These are phyloP conservation scores for Mactra quadrangularis DNA, from an alignment of 1,140 invertebrate genomes.

Conservation along the genomic window DNA sequence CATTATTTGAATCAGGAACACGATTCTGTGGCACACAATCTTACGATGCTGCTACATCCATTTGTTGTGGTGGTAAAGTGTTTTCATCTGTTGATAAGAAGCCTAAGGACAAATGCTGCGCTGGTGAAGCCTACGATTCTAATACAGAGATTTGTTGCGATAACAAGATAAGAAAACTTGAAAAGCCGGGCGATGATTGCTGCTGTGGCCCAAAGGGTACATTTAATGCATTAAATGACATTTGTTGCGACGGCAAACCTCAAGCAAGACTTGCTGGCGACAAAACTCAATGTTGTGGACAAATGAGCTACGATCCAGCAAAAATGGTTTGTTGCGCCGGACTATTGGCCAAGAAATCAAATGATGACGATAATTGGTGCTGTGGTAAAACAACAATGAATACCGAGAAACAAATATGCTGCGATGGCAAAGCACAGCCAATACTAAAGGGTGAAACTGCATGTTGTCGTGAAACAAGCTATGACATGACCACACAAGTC, in stretches of 20 bases:
- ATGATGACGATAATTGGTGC: conserved; percentile 54
- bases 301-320: conserved; percentile 46
- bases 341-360: conserved; percentile 12
- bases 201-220: conserved; percentile 51
- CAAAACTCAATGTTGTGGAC: conserved; percentile 51
- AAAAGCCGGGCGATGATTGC: conserved; percentile 35
- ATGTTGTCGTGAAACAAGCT: conserved; percentile 55
- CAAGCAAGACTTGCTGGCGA: conserved; percentile 37
- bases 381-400: conserved; percentile 58
- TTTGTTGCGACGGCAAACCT: conserved; percentile 58
- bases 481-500: conserved; percentile 34
- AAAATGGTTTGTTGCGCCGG: conserved; percentile 41
- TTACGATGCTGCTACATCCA: conserved; percentile 9
- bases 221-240: conserved; percentile 31
- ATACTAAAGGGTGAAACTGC: conserved; percentile 33
- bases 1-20: conserved; percentile 39
- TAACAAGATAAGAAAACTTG: conserved; percentile 33
- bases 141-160: conserved; percentile 48
- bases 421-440: conserved; percentile 27
- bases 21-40: conserved; percentile 44
- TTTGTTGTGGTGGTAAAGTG: conserved; percentile 58
- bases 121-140: conserved; percentile 23
- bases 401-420: conserved; percentile 43
- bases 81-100: conserved; percentile 25
- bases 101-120: conserved; percentile 31